Evolutionary conservation across 2,888 invertebrate species (phyloP).

Genomic region (Temnothorax unifasciatus): DNA sequence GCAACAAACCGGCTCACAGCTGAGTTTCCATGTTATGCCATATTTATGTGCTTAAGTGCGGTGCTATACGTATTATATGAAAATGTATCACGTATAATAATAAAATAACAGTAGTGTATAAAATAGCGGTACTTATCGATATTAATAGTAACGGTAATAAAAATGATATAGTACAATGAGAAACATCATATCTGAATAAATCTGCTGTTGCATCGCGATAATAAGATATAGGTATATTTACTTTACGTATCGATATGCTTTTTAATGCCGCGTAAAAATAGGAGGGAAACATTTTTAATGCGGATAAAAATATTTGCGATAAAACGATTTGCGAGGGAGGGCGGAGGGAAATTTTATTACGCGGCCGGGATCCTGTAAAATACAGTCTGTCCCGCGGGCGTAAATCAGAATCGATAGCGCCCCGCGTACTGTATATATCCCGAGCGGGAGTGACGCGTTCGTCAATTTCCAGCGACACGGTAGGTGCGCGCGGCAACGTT

Average conservation of each 20-base stretch:
- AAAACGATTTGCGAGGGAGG: neutral
- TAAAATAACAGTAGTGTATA: neutral
- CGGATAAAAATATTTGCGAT: slow-evolving; percentile 5
- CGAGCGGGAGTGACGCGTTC: slow-evolving; percentile 27
- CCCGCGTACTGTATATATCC: neutral
- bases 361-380: neutral
- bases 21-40: slow-evolving; percentile 15
- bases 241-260: neutral
- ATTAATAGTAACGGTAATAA: neutral
- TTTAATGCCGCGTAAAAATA: neutral
- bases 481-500: slow-evolving; percentile 18
- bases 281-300: neutral
- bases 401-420: slow-evolving; percentile 33
- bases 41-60: slow-evolving; percentile 38
- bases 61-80: neutral
- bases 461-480: slow-evolving; percentile 37
- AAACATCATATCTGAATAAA: neutral
- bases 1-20: slow-evolving; percentile 21
- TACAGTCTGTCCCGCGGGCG: neutral
- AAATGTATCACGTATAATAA: neutral
- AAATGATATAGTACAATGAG: neutral
- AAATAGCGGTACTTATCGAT: neutral
- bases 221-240: neutral
- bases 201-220: neutral
- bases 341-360: slow-evolving; percentile 1